Base-by-base conservation (phyloP, 2,797 vertebrate genomes). In the Gadopsis marmoratus region DNA sequence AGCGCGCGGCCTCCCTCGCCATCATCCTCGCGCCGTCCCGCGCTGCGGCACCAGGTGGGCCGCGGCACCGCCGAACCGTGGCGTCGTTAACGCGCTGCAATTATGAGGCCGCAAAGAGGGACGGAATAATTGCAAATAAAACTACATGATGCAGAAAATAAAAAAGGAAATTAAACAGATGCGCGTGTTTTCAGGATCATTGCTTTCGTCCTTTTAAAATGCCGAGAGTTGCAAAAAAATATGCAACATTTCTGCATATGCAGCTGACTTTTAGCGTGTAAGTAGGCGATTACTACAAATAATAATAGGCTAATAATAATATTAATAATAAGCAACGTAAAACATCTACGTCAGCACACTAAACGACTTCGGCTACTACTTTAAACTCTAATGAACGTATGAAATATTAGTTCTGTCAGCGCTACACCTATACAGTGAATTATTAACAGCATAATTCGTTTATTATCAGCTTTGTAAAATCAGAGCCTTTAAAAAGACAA, bases 101-200 rank as follows among this genome's bases (percentile, higher is more conserved):
- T 95, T 95, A 95, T 91, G 93, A 95, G 93, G 89, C 79, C 88
- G 88, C 94, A 92, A 95, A 95, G 93, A 93, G 96, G 93, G 92
- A 91, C 91, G 94, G 91, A 95, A 95, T 94, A 95, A 97, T 96
- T 95, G 96, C 96, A 95, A 97, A 98, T 97, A 97, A 98, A 98
- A 97, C 85, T 96, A 97, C 95, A 95, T 95, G 96, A 97, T 95
- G 96, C 97, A 97, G 97, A 97, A 97, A 97, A 97, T 97, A 97
- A 96, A 94, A 96, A 95, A 96, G 94, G 95, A 95, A 96, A 97
- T 97, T 96, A 97, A 96, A 96, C 97, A 98, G 97, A 97, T 97
- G 97, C 94, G 96, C 94, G 94, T 93, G 95, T 95, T 96, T 96
- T 95, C 95, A 88, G 97, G 96, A 97, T 97, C 96, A 95, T 95